Conservation (phyloP, 2,113 vertebrate species). For the Pluvianellus socialis region DNA sequence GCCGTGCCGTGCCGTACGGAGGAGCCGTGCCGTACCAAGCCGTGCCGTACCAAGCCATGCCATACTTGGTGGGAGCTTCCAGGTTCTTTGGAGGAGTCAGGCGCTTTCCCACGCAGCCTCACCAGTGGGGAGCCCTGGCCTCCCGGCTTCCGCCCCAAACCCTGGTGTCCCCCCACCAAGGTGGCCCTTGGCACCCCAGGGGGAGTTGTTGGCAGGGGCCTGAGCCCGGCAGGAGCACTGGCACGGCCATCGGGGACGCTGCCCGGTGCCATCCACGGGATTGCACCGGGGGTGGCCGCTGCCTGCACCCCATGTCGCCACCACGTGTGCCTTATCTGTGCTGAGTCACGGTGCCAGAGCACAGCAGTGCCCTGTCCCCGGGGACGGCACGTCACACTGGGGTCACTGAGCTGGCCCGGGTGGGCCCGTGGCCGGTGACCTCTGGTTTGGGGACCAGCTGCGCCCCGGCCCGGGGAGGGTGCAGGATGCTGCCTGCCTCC, state of each 20-base stretch:
- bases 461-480: rapidly evolving
- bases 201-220: neutral
- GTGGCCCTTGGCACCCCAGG: neutral
- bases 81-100: neutral
- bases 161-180: neutral
- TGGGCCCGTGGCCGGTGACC: neutral
- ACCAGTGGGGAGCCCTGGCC: neutral
- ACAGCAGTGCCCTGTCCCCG: neutral
- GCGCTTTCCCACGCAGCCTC: neutral
- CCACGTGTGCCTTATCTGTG: neutral
- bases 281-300: rapidly evolving
- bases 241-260: rapidly evolving
- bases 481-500: neutral
- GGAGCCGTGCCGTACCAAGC: neutral
- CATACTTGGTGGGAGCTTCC: neutral
- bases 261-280: rapidly evolving
- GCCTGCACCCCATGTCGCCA: rapidly evolving
- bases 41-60: rapidly evolving
- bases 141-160: neutral
- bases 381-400: rapidly evolving
- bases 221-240: rapidly evolving
- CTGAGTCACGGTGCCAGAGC: slow-evolving; percentile 3
- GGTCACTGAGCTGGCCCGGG: rapidly evolving
- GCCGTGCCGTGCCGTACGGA: neutral
- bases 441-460: neutral